These are phyloP conservation scores for Alloplasta piceator DNA, from an alignment of 2,888 invertebrate genomes.

Conservation along the genomic window DNA sequence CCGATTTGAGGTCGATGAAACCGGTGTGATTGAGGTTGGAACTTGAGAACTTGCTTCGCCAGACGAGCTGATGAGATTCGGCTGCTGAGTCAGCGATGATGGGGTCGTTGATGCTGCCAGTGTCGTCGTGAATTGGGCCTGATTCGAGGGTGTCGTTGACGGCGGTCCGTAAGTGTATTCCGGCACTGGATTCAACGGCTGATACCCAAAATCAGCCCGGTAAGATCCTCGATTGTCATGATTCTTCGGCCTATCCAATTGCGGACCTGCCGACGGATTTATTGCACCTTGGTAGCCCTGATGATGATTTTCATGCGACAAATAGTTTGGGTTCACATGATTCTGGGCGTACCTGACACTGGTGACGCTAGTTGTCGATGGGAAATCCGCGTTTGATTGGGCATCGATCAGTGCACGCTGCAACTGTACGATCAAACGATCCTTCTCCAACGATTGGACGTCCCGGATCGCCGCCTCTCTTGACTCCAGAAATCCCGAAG, in stretches of 20 bases:
- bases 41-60: conserved; percentile 68
- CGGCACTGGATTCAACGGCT: conserved; percentile 63
- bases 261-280: conserved; percentile 58
- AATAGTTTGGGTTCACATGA: conserved; percentile 20
- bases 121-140: conserved; percentile 62
- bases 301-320: conserved; percentile 29
- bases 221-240: conserved; percentile 46
- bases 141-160: conserved; percentile 44
- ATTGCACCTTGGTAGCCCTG: conserved; percentile 43
- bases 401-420: conserved; percentile 72
- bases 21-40: conserved; percentile 59
- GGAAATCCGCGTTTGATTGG: conserved; percentile 66
- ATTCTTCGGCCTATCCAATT: conserved; percentile 52
- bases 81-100: conserved; percentile 50
- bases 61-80: conserved; percentile 15
- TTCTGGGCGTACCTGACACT: conserved; percentile 68
- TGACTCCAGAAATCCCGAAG: conserved; percentile 75
- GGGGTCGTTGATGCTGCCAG: conserved; percentile 60
- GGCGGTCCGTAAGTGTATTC: conserved; percentile 54
- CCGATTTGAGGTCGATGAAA: conserved; percentile 44
- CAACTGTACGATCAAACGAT: conserved; percentile 77
- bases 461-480: conserved; percentile 63
- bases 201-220: conserved; percentile 68
- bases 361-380: conserved; percentile 56
- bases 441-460: conserved; percentile 78